A percentile compares a stretch with the other conserved stretches of the same genome.
These are phyloP conservation scores for Metalampra italica DNA, from an alignment of 2,888 invertebrate genomes.

Conservation along the genomic window DNA sequence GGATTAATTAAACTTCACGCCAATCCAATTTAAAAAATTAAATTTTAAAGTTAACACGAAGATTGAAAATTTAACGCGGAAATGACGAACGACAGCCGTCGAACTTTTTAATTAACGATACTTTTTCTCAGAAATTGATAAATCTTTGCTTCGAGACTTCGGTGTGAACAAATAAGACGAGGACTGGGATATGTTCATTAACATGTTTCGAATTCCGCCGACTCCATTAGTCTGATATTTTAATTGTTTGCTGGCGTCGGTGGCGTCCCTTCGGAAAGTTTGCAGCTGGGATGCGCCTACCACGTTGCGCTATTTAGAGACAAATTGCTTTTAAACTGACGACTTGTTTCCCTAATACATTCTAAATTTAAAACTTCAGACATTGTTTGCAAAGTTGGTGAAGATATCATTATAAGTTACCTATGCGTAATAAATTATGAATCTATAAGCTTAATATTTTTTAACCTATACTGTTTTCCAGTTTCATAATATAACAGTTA, in stretches of 20 bases:
- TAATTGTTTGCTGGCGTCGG: constrained; percentile 60
- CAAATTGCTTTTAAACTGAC: constrained; percentile 68
- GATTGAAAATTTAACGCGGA: too few relatives aligned
- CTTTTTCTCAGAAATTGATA: constrained; percentile 38
- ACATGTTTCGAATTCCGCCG: constrained; percentile 63
- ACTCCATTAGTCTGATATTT: constrained; percentile 77
- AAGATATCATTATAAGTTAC: not conserved
- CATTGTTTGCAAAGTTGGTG: not conserved
- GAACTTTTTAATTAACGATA: constrained; percentile 48
- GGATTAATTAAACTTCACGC: not conserved
- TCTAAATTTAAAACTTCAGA: constrained; percentile 12
- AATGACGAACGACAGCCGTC: constrained; percentile 36
- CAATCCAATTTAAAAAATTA: too few relatives aligned
- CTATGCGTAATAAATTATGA: too few relatives aligned
- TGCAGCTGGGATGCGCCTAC: constrained; percentile 68
- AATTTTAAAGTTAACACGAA: too few relatives aligned
- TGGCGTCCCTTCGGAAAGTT: constrained; percentile 56
- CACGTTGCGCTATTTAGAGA: constrained; percentile 68
- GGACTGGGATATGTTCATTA: constrained; percentile 69
- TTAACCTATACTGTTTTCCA: too few relatives aligned
- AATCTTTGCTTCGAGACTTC: constrained; percentile 13
- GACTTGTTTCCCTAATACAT: constrained; percentile 46
- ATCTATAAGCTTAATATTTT: too few relatives aligned
- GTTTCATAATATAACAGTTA: too few relatives aligned
- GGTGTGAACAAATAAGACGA: constrained; percentile 44